Evolutionary conservation across 2,888 invertebrate genomes (phyloP), one percentile per base, ranked within the genome.

Genomic region (Cheilosia soror): DNA sequence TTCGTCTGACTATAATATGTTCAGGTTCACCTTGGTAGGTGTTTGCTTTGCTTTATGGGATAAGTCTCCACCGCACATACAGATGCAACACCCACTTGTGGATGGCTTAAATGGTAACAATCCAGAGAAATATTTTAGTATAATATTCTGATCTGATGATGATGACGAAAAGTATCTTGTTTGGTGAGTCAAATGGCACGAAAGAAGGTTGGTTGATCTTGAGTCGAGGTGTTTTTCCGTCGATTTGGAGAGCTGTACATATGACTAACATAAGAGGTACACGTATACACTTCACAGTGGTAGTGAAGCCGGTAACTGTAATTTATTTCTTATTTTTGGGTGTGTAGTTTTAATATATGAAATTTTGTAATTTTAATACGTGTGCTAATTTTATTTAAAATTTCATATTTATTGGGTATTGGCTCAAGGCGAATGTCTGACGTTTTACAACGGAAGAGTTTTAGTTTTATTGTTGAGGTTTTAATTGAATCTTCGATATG

Each of bases 81-180:
- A 60, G 42, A 73, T 62, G 66, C 53, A 60, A 80, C 73, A 68
- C 80, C 80, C 66, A 80, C 80, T 55, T 29, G 53, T 20, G 20
- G 47, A 44, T 60, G 53, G 47, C 73, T 73, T 62, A 80, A 80
- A 66, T 73, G 80, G 80, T 68, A 73, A 62, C 66, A 62, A 73
- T 58, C 51, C 33, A 31, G 37, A 20, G 47, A 31, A 62, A 44
- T 60, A 42, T 60, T 31, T 37, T 11, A 4, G 57, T 49, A 29
- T 51, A 53, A 29, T 51, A 53, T 60, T 60, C 31, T 60, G 25
- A 77, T 55, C 42, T 47, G 60, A 40, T 60, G 40, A 57, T 53
- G 72, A 71, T 65, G 71, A 58, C 72, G 65, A 65, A 51, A 65
- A 60, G 44, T 72, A 66, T 79, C 65, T 65, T n/a, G 72, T 79